These are phyloP conservation scores for Drosophila monieri DNA, from an alignment of 2,888 invertebrate species.

Conservation along the genomic window DNA sequence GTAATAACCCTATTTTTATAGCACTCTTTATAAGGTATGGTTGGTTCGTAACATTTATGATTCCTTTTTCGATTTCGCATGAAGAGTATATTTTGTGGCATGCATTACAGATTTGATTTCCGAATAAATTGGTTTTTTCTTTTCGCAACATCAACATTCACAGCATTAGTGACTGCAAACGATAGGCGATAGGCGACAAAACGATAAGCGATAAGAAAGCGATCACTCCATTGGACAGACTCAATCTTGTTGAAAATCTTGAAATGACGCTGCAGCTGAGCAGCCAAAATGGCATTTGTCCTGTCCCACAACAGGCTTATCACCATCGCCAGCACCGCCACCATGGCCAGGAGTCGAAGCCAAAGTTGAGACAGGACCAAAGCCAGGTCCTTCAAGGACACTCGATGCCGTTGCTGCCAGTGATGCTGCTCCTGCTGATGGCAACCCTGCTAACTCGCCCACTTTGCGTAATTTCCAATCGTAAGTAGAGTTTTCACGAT, in stretches of 20 bases:
- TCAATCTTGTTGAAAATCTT: conserved; percentile 13
- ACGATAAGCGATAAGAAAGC: conserved; percentile 1
- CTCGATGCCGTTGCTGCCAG: conserved; percentile 48
- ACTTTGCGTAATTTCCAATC: conserved; percentile 58
- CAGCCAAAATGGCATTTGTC: conserved; percentile 12
- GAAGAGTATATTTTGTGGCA: conserved; percentile 12
- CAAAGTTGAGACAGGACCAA: conserved; percentile 30
- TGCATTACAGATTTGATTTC: conserved; percentile 19
- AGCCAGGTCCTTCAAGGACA: conserved; percentile 37
- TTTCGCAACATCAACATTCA: conserved; percentile 21
- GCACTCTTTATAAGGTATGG: not conserved
- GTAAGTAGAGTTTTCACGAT: conserved; percentile 52
- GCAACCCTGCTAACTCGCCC: conserved; percentile 61
- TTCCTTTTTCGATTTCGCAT: conserved; percentile 15
- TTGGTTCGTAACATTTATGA: not conserved
- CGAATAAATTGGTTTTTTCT: conserved; percentile 23
- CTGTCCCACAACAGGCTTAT: conserved; percentile 31
- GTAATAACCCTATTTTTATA: not conserved
- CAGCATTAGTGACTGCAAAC: conserved; percentile 18
- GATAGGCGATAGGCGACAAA: conserved; percentile 1
- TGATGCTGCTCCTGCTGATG: conserved; percentile 60
- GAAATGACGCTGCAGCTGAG: conserved; percentile 28
- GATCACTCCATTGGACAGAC: conserved; percentile 13
- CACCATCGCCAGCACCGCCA: conserved; percentile 29
- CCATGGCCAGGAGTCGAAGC: conserved; percentile 10